These are phyloP conservation scores for Dolichotis patagonum DNA, from an alignment of 2,113 vertebrate genomes.

Conservation along the genomic window DNA sequence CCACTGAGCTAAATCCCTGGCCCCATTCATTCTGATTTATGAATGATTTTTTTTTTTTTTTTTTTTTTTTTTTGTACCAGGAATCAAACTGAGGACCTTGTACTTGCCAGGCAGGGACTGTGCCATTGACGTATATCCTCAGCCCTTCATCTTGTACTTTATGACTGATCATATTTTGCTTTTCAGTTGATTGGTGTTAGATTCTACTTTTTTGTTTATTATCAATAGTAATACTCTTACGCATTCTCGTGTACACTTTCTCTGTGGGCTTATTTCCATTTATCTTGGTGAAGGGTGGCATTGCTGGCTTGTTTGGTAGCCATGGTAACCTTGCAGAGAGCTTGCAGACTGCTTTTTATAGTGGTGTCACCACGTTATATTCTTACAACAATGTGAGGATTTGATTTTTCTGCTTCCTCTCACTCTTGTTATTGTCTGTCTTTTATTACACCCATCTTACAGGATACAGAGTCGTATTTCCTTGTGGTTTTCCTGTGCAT, in stretches of 20 bases:
- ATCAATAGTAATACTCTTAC: neutral
- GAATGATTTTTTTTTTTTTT: neutral
- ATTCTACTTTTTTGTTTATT: neutral
- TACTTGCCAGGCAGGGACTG: too few relatives aligned
- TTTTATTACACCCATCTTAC: neutral
- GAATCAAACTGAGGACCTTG: too few relatives aligned
- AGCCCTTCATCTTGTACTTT: neutral
- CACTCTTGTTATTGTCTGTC: neutral
- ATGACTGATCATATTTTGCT: neutral
- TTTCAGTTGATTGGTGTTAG: neutral
- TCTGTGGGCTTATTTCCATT: neutral
- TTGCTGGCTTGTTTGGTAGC: neutral
- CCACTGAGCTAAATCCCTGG: too few relatives aligned
- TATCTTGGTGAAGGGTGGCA: neutral
- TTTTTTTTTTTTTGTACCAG: too few relatives aligned
- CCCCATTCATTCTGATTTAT: too few relatives aligned
- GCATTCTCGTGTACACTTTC: neutral
- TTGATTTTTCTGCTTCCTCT: neutral
- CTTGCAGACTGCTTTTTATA: neutral
- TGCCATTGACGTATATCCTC: too few relatives aligned
- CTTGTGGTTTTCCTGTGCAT: neutral
- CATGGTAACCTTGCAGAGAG: neutral
- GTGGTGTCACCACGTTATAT: neutral
- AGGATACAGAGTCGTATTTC: neutral
- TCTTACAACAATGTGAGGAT: neutral